These are phyloP conservation scores for Psittacula derbiana DNA, from an alignment of 2,797 vertebrate species.

Conservation along the genomic window DNA sequence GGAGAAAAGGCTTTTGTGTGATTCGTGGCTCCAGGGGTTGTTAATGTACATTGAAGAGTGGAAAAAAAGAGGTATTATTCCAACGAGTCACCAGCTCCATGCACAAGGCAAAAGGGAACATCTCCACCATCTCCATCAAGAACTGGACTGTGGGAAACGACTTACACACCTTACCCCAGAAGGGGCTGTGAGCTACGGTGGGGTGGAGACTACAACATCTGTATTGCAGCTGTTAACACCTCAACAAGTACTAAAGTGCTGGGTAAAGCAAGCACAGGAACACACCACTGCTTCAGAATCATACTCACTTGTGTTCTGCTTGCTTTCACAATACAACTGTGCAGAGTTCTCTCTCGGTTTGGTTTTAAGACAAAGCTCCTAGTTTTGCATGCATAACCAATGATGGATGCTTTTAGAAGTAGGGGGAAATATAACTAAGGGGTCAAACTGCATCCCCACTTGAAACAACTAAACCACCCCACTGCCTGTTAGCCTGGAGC, in stretches of 20 bases:
- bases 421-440: not conserved
- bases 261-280: not conserved
- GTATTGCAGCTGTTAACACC: not conserved
- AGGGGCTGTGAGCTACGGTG: not conserved
- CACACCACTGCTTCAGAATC: not conserved
- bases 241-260: not conserved
- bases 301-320: accelerated
- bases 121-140: not conserved
- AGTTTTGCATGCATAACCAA: not conserved
- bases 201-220: not conserved
- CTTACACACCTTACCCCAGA: not conserved
- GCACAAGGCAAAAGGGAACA: not conserved
- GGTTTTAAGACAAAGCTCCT: not conserved
- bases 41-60: not conserved
- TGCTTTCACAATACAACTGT: not conserved
- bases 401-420: not conserved
- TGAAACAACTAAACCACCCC: not conserved
- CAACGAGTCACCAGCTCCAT: not conserved
- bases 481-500: not conserved
- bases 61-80: not conserved
- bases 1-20: not conserved
- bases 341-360: not conserved
- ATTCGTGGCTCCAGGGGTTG: not conserved
- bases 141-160: not conserved
- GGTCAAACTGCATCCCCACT: not conserved